Evolutionary conservation across 2,113 vertebrate species (phyloP).

Genomic region (Picathartes gymnocephalus): DNA sequence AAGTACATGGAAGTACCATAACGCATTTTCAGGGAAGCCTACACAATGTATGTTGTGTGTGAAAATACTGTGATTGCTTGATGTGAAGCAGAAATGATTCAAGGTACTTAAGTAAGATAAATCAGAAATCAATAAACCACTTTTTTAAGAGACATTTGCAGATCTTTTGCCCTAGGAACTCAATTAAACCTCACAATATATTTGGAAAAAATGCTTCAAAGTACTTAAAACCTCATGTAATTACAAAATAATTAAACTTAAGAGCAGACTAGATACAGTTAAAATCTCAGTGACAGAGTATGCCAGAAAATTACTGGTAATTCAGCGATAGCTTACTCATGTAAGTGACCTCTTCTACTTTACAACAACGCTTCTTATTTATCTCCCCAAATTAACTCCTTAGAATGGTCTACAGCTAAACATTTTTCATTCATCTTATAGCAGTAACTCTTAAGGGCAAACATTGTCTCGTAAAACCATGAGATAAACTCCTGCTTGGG

Average conservation of each 20-base stretch:
- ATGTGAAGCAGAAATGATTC: background rate
- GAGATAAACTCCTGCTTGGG: background rate
- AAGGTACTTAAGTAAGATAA: background rate
- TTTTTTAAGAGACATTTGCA: background rate
- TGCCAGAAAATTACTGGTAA: background rate
- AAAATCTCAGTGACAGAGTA: background rate
- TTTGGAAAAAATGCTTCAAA: background rate
- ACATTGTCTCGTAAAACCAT: background rate
- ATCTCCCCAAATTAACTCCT: background rate
- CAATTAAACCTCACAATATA: background rate
- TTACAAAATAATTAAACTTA: background rate
- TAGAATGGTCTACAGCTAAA: background rate
- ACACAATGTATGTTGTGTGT: fast-evolving
- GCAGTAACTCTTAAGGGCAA: background rate
- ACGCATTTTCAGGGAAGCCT: background rate
- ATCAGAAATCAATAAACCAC: background rate
- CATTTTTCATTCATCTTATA: background rate
- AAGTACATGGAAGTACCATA: background rate
- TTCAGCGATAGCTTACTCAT: background rate
- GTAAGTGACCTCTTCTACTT: background rate
- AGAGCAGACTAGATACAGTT: background rate
- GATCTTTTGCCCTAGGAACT: background rate
- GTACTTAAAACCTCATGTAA: background rate
- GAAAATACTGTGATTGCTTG: background rate
- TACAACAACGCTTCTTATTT: background rate